Percentiles rank a stretch among this genome's conserved stretches.
Evolutionary conservation across 2,113 vertebrate species (phyloP).

Genomic region (Strix uralensis): DNA sequence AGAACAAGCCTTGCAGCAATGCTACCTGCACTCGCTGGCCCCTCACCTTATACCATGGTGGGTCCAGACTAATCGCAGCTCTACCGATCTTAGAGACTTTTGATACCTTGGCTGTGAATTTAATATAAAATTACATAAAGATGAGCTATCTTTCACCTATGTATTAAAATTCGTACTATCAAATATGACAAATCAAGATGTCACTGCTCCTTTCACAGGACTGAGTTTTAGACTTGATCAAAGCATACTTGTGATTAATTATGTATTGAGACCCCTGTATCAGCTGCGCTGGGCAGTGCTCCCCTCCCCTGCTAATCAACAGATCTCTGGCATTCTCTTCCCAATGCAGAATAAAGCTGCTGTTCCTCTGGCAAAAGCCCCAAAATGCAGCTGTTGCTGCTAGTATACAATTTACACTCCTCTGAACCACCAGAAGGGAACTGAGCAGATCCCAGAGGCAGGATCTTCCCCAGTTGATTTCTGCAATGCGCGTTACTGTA

Average conservation of each 20-base stretch:
- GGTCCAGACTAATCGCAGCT: neutral
- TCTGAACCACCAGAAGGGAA: neutral
- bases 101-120: neutral
- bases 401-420: neutral
- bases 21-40: neutral
- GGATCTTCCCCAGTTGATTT: neutral
- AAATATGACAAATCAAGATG: neutral
- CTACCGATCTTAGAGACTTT: neutral
- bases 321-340: neutral
- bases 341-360: neutral
- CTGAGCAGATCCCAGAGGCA: neutral
- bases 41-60: neutral
- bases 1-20: neutral
- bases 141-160: neutral
- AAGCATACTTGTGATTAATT: neutral
- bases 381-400: constrained; percentile 13
- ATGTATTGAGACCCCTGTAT: neutral
- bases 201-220: neutral
- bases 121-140: neutral
- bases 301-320: neutral
- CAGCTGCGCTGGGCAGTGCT: neutral
- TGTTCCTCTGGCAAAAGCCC: constrained; percentile 15
- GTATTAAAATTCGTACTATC: neutral
- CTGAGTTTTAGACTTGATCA: neutral
- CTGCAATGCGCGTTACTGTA: neutral